Evolutionary conservation across 2,113 vertebrate genomes (phyloP).

Genomic region (Podarcis cretensis): DNA sequence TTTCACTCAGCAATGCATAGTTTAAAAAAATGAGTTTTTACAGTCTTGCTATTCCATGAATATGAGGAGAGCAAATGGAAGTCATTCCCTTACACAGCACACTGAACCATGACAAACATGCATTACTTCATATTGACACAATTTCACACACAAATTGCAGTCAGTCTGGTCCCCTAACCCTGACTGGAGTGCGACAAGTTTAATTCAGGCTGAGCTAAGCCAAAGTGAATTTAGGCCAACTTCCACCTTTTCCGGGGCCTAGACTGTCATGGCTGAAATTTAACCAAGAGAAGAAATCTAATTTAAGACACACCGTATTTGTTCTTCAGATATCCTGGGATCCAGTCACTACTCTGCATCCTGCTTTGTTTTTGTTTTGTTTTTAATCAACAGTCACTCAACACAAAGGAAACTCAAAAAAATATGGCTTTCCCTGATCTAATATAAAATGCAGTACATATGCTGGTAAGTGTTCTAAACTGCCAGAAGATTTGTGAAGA

Average conservation of each 20-base stretch:
- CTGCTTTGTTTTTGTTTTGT: fast-evolving
- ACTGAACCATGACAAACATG: neutral
- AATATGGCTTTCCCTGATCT: too few species aligned
- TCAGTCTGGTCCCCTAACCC: constrained; percentile 15
- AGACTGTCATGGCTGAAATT: constrained; percentile 11
- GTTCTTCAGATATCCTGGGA: constrained; percentile 28
- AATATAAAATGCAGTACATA: neutral
- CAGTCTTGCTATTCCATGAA: neutral
- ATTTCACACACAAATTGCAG: constrained; percentile 49
- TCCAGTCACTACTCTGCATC: neutral
- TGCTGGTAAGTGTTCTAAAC: neutral
- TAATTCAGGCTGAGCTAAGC: constrained; percentile 13
- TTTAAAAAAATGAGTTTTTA: constrained; percentile 6
- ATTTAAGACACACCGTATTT: neutral
- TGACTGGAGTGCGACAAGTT: constrained; percentile 11
- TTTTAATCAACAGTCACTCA: neutral
- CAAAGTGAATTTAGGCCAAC: neutral
- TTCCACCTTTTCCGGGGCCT: neutral
- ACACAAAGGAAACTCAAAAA: neutral
- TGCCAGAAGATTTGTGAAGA: neutral
- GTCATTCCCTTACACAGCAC: neutral
- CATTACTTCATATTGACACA: constrained; percentile 37
- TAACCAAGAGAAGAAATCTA: neutral
- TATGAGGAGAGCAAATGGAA: neutral
- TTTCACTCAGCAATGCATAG: constrained; percentile 7